Evolutionary conservation across 1,140 invertebrate genomes (phyloP).

Genomic region (Propsilocerus akamusi): DNA sequence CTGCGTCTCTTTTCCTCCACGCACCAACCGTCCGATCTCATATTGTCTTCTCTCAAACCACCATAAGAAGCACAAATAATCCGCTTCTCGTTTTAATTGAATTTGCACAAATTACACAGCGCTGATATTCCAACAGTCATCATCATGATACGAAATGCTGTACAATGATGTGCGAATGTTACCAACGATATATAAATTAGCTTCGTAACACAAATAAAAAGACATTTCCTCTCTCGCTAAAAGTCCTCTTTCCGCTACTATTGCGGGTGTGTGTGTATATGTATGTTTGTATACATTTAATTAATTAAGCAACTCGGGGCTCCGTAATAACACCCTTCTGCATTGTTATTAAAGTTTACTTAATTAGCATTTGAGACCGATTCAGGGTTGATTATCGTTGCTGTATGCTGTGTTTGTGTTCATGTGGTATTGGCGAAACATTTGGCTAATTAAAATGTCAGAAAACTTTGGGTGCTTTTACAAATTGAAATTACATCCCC

Average conservation of each 20-base stretch:
- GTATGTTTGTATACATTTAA: no score
- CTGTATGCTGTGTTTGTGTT: background rate
- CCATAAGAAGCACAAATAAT: background rate
- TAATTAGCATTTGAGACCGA: constrained; percentile 2
- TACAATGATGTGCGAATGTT: background rate
- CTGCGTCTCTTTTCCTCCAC: background rate
- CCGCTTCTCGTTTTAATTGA: background rate
- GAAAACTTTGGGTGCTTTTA: no score
- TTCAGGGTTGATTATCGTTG: background rate
- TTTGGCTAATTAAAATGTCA: constrained; percentile 1
- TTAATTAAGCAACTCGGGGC: constrained; percentile 1
- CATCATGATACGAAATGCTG: no score
- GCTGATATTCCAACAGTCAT: background rate
- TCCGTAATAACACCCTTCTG: background rate
- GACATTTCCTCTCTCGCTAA: no score
- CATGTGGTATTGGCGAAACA: background rate
- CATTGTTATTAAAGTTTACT: background rate
- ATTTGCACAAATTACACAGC: background rate
- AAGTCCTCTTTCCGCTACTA: no score
- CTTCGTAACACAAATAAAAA: no score
- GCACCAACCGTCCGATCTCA: background rate
- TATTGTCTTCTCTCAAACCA: no score
- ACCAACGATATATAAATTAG: background rate
- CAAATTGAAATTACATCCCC: constrained; percentile 2
- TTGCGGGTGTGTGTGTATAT: no score